These are phyloP conservation scores for Phaethornis superciliosus DNA, from an alignment of 2,113 vertebrate genomes.

Conservation along the genomic window DNA sequence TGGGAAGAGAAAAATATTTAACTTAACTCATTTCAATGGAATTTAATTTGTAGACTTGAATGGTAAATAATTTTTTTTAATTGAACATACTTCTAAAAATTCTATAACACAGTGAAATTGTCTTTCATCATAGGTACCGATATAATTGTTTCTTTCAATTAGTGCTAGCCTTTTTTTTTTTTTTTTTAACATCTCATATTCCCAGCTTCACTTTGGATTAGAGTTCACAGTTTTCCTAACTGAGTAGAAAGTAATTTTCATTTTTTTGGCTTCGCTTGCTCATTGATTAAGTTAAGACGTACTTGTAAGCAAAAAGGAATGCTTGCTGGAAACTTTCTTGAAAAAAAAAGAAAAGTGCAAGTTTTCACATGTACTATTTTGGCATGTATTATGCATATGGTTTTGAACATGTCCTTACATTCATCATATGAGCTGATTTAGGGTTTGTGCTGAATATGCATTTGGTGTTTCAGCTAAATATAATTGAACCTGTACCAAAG, in stretches of 20 bases:
- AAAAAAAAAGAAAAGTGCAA: not conserved
- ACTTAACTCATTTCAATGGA: not conserved
- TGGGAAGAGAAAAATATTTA: not conserved
- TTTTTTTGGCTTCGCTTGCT: not conserved
- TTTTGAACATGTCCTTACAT: slow-evolving; percentile 23
- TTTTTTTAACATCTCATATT: not conserved
- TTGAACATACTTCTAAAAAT: not conserved
- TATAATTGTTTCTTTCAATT: not conserved
- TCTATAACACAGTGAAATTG: not conserved
- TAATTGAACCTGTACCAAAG: slow-evolving; percentile 18
- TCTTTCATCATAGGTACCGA: not conserved
- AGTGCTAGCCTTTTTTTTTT: not conserved
- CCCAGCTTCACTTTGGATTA: not conserved
- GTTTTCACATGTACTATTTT: slow-evolving; percentile 13
- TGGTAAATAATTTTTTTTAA: not conserved
- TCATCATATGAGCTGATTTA: slow-evolving; percentile 22
- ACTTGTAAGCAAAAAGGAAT: slow-evolving; percentile 40
- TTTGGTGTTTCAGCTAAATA: slow-evolving; percentile 12
- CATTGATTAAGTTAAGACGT: slow-evolving; percentile 44
- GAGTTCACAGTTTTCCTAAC: not conserved
- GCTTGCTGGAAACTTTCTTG: slow-evolving; percentile 1
- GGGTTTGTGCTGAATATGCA: not conserved
- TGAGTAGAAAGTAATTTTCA: not conserved
- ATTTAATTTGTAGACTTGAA: not conserved
- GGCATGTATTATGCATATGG: not conserved